phyloP scores from a whole-genome alignment of 2,797 vertebrate genomes.

The Spinus olivaceus region DNA sequence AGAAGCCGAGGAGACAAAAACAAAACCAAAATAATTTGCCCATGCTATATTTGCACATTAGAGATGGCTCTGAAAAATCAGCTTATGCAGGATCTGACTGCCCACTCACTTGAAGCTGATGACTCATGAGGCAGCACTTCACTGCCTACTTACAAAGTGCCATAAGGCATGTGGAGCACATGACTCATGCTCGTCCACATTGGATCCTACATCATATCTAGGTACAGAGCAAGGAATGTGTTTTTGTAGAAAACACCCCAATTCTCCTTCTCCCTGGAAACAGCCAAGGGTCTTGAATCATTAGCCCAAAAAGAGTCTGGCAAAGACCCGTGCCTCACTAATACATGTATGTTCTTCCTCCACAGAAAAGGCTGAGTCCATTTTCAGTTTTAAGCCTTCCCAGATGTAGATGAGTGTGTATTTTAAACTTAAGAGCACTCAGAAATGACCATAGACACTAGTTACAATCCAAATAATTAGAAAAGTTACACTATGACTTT shows the following conservation, averaged over 20 bases:
- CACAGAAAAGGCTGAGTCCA: background rate
- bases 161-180: background rate
- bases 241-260: background rate
- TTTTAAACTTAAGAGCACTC: background rate
- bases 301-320: background rate
- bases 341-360: background rate
- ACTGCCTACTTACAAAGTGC: background rate
- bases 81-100: constrained; percentile 3
- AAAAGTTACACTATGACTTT: background rate
- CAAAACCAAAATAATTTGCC: background rate
- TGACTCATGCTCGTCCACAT: background rate
- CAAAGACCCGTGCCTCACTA: background rate
- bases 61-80: constrained; percentile 22
- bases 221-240: background rate
- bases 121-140: constrained; percentile 17
- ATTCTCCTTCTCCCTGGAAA: background rate
- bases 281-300: background rate
- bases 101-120: constrained; percentile 35
- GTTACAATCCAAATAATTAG: background rate
- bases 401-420: background rate
- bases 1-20: background rate
- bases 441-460: background rate
- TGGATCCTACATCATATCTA: background rate
- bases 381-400: background rate
- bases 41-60: background rate